Conservation (phyloP, 2,797 vertebrate species). For the Falco columbarius region DNA sequence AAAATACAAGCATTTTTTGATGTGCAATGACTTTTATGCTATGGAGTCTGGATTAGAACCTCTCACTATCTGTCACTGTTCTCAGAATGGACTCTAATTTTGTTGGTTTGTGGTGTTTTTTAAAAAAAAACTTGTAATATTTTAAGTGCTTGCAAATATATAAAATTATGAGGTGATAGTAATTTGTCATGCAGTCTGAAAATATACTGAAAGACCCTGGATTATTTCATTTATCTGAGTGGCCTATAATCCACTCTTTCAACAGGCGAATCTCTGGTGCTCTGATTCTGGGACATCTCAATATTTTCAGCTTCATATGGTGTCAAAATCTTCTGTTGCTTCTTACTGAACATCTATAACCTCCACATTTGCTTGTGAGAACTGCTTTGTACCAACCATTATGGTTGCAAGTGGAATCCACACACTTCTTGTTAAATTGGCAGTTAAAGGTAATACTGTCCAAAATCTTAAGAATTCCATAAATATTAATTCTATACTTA, state of each 20-base stretch:
- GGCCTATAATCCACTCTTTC: background rate
- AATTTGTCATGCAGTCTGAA: background rate
- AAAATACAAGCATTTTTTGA: background rate
- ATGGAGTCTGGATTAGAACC: background rate
- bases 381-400: background rate
- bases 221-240: background rate
- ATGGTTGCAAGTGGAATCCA: background rate
- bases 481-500: background rate
- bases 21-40: background rate
- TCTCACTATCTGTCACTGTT: background rate
- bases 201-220: background rate
- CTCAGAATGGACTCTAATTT: background rate
- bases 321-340: background rate
- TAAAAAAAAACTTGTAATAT: background rate
- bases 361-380: background rate
- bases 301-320: background rate
- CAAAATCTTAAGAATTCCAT: background rate
- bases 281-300: background rate
- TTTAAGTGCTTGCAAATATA: background rate
- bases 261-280: background rate
- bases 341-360: background rate
- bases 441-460: background rate
- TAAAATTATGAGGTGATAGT: background rate
- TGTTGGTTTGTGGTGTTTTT: background rate
- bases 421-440: background rate